Conservation (phyloP, 1,140 invertebrate genomes). For the Geopemphigus sp. region DNA sequence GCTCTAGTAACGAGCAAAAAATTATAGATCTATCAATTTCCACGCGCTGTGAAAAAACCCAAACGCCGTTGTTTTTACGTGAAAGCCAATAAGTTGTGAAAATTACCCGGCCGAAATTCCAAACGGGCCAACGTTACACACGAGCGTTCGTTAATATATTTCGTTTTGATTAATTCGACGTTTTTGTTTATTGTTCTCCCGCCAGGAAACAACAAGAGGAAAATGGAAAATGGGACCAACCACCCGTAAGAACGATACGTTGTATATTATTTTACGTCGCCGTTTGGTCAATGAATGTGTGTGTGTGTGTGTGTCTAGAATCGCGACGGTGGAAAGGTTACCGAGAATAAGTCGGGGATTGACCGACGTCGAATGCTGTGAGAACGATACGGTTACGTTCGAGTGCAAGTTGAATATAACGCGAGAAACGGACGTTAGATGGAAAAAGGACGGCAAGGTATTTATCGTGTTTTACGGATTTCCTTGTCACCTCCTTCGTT, state of each 20-base stretch:
- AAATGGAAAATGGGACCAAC: slow-evolving; percentile 40
- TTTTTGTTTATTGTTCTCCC: not conserved
- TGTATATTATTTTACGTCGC: too few species aligned
- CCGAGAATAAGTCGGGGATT: slow-evolving; percentile 69
- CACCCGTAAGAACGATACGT: slow-evolving; percentile 34
- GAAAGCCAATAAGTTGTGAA: too few species aligned
- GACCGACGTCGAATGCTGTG: slow-evolving; percentile 74
- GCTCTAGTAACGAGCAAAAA: too few species aligned
- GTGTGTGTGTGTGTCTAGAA: slow-evolving; percentile 3
- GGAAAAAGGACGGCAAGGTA: slow-evolving; percentile 79
- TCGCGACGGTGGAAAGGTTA: slow-evolving; percentile 71
- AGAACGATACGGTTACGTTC: slow-evolving; percentile 74
- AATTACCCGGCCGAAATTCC: too few species aligned
- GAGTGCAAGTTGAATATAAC: slow-evolving; percentile 71
- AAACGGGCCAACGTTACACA: not conserved
- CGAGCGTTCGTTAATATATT: not conserved
- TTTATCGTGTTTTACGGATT: too few species aligned
- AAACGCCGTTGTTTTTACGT: too few species aligned
- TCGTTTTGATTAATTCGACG: not conserved
- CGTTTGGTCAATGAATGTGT: not conserved
- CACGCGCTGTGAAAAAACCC: too few species aligned
- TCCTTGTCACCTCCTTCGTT: too few species aligned
- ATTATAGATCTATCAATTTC: too few species aligned
- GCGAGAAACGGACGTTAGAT: slow-evolving; percentile 67
- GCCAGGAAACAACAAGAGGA: slow-evolving; percentile 24